Conservation (phyloP, 2,888 invertebrate genomes). For the Saturnia japonica region DNA sequence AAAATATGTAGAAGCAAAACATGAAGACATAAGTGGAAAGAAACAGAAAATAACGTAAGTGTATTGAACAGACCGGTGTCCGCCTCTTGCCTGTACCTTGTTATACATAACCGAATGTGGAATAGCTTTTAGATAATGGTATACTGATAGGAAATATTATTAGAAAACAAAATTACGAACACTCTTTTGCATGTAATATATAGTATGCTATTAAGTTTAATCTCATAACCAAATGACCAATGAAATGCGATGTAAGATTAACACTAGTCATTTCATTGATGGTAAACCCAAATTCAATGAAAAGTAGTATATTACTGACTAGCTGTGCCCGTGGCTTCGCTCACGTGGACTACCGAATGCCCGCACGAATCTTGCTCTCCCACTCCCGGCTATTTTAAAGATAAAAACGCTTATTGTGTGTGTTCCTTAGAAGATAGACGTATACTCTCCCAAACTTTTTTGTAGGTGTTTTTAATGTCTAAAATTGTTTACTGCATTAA, state of each 20-base stretch:
- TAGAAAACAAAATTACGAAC: background rate
- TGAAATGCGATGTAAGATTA: background rate
- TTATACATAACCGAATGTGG: slow-evolving; percentile 25
- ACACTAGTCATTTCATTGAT: background rate
- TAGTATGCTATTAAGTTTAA: background rate
- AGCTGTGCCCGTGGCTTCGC: too few relatives aligned
- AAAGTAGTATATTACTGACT: too few relatives aligned
- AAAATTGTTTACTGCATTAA: too few relatives aligned
- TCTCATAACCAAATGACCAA: background rate
- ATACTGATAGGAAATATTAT: slow-evolving; percentile 11
- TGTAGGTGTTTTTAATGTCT: too few relatives aligned
- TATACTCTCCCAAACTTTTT: too few relatives aligned
- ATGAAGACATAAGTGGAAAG: slow-evolving; percentile 12
- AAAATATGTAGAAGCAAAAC: background rate
- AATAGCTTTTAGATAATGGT: slow-evolving; percentile 23
- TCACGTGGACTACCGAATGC: too few relatives aligned
- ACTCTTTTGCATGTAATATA: background rate
- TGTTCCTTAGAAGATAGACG: too few relatives aligned
- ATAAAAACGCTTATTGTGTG: too few relatives aligned
- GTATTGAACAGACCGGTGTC: slow-evolving; percentile 24
- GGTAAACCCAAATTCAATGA: too few relatives aligned
- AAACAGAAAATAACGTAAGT: slow-evolving; percentile 10
- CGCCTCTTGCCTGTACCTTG: slow-evolving; percentile 49
- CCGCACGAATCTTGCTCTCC: too few relatives aligned
- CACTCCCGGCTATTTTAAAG: too few relatives aligned